These are phyloP conservation scores for Bungarus multicinctus DNA, from an alignment of 2,113 vertebrate genomes.

Conservation along the genomic window DNA sequence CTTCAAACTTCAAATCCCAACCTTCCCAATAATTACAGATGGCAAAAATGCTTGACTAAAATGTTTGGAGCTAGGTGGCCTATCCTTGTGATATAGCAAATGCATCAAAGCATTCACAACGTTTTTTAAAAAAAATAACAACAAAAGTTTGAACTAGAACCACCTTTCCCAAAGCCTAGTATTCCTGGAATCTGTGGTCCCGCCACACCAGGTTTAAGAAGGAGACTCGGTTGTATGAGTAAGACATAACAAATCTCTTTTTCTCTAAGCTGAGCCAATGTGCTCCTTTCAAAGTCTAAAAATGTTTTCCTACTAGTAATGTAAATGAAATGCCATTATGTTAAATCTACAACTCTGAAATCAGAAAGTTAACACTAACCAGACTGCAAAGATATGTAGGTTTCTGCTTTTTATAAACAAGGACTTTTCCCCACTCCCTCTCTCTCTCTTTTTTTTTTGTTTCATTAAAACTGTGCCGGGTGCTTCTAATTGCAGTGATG, in stretches of 20 bases:
- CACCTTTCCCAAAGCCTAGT: background rate
- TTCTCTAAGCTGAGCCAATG: background rate
- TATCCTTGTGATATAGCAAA: background rate
- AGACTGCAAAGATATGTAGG: constrained; percentile 3
- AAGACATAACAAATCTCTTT: constrained; percentile 11
- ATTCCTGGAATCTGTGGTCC: background rate
- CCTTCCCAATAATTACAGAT: background rate
- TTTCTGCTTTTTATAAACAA: constrained; percentile 17
- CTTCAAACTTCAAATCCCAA: background rate
- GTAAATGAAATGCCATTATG: constrained; percentile 13
- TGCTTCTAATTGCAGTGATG: constrained; percentile 7
- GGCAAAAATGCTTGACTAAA: background rate
- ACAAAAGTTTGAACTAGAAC: background rate
- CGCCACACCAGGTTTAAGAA: background rate
- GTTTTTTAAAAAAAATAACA: background rate
- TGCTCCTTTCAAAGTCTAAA: background rate
- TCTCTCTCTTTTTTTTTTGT: background rate
- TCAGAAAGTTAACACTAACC: constrained; percentile 14
- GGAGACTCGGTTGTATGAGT: background rate
- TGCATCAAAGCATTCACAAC: background rate
- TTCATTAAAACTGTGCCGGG: constrained; percentile 11
- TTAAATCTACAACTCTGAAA: background rate
- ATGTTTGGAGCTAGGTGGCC: background rate
- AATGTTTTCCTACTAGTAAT: background rate
- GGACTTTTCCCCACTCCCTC: background rate